Evolutionary conservation across 2,113 vertebrate genomes (phyloP).

Genomic region (Engystomops pustulosus): DNA sequence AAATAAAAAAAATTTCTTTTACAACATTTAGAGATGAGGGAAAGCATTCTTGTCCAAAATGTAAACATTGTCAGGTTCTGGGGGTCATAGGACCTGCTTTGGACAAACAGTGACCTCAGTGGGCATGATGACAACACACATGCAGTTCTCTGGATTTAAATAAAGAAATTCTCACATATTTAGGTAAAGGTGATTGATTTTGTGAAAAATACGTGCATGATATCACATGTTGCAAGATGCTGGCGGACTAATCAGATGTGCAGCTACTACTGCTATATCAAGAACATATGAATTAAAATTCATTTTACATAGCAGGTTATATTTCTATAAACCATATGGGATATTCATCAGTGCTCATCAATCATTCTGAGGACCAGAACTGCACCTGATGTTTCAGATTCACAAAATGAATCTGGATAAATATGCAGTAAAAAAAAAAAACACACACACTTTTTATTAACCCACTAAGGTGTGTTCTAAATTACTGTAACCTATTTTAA

Average conservation of each 20-base stretch:
- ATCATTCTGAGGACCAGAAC: neutral
- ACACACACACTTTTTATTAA: neutral
- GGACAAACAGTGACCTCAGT: too few species aligned
- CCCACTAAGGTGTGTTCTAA: slow-evolving; percentile 1
- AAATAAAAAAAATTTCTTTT: too few species aligned
- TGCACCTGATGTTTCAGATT: too few species aligned
- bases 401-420: neutral
- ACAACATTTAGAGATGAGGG: too few species aligned
- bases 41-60: too few species aligned
- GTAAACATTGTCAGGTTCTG: too few species aligned
- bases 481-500: neutral
- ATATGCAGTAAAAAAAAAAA: neutral
- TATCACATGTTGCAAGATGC: too few species aligned
- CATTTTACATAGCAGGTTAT: neutral
- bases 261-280: neutral
- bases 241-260: neutral
- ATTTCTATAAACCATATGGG: neutral
- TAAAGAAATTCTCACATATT: too few species aligned
- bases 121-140: too few species aligned
- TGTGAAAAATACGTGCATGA: neutral
- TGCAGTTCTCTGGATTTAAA: too few species aligned
- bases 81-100: too few species aligned
- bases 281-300: neutral
- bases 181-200: neutral
- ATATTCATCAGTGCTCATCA: neutral